A percentile compares a stretch with the other conserved stretches of the same genome.
phyloP scores from a whole-genome alignment of 2,888 invertebrate species.

The Sepiola atlantica region DNA sequence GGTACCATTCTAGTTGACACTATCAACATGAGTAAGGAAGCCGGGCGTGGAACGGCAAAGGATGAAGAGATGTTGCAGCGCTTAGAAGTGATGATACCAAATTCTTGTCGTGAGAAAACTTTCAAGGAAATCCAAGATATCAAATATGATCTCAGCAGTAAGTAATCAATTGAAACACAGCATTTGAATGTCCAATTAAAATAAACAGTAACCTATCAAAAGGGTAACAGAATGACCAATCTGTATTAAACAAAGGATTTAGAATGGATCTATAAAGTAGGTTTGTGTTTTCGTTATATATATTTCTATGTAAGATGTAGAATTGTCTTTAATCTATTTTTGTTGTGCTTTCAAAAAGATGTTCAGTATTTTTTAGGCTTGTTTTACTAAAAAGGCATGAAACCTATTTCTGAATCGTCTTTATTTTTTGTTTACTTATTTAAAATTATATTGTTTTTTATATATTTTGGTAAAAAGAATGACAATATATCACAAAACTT shows the following conservation, averaged over 20 bases:
- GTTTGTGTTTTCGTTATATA: too few species aligned
- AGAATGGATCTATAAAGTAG: neutral
- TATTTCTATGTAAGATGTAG: too few species aligned
- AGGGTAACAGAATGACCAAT: neutral
- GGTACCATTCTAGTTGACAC: constrained; percentile 88
- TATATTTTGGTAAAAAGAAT: too few species aligned
- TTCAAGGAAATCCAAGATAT: constrained; percentile 79
- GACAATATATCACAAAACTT: too few species aligned
- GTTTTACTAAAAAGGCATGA: too few species aligned
- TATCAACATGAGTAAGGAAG: constrained; percentile 82
- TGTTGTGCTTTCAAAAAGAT: too few species aligned
- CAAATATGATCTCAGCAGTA: constrained; percentile 80
- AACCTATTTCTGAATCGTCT: too few species aligned
- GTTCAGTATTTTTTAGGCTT: too few species aligned
- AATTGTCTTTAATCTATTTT: too few species aligned
- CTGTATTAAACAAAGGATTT: neutral
- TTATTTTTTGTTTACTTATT: too few species aligned
- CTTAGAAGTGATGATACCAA: constrained; percentile 74
- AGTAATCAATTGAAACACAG: constrained; percentile 53
- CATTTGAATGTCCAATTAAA: neutral
- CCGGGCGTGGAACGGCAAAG: constrained; percentile 81
- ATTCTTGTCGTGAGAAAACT: constrained; percentile 75
- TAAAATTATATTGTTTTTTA: too few species aligned
- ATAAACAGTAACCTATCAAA: neutral
- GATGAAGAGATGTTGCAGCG: constrained; percentile 80